Conservation (phyloP, 2,888 invertebrate species). For the Automeris io region DNA sequence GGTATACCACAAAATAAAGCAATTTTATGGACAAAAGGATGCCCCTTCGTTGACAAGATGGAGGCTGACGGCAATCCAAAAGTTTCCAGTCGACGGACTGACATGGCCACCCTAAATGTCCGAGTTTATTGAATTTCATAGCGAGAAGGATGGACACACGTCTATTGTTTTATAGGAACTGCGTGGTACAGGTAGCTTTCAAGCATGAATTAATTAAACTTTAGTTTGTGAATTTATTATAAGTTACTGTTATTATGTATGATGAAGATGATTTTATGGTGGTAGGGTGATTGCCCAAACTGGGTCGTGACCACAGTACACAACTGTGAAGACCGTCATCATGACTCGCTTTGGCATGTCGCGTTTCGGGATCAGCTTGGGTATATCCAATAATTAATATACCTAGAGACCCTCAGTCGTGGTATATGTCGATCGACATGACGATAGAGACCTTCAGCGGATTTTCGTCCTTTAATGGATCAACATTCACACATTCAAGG, state of each 20-base stretch:
- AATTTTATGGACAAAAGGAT: conserved; percentile 71
- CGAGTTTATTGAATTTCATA: conserved; percentile 69
- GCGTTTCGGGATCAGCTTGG: no score
- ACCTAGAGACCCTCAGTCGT: no score
- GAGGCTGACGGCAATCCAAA: conserved; percentile 62
- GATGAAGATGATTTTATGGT: not conserved
- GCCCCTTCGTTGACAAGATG: conserved; percentile 30
- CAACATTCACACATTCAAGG: no score
- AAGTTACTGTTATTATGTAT: not conserved
- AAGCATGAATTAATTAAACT: conserved; percentile 38
- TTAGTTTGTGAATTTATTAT: conserved; percentile 6
- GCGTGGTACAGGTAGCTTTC: conserved; percentile 48
- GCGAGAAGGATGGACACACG: conserved; percentile 60
- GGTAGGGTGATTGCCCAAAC: no score
- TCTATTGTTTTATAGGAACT: conserved; percentile 55
- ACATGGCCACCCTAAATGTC: conserved; percentile 44
- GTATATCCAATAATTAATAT: no score
- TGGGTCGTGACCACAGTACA: no score
- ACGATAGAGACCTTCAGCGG: no score
- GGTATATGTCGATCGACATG: no score
- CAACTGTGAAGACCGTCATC: no score
- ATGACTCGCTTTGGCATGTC: no score
- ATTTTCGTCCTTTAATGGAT: no score
- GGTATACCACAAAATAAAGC: conserved; percentile 63
- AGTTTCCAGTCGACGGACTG: conserved; percentile 59